These are phyloP conservation scores for Sturnus vulgaris DNA, from an alignment of 2,113 vertebrate genomes.

Conservation along the genomic window DNA sequence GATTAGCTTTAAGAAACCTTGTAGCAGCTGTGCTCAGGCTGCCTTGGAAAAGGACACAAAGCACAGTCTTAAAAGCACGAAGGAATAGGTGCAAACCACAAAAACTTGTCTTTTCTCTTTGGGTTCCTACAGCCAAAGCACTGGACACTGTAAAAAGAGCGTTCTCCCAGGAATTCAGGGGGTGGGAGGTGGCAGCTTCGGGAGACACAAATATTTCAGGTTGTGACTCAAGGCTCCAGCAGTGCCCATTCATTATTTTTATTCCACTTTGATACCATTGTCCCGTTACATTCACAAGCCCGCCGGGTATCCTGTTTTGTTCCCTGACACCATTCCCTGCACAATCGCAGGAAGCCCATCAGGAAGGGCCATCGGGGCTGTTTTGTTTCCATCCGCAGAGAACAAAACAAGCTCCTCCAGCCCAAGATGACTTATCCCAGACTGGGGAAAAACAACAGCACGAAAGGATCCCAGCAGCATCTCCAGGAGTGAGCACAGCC, in stretches of 20 bases:
- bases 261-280: constrained; percentile 57
- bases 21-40: not conserved
- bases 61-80: rapidly evolving
- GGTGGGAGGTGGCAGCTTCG: not conserved
- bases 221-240: not conserved
- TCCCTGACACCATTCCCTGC: constrained; percentile 57
- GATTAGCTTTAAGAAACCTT: too few relatives aligned
- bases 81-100: not conserved
- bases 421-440: constrained; percentile 54
- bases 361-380: constrained; percentile 42
- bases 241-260: constrained; percentile 59
- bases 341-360: constrained; percentile 62
- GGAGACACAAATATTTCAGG: not conserved
- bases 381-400: constrained; percentile 57
- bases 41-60: not conserved
- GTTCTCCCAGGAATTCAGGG: not conserved
- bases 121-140: not conserved
- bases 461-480: not conserved
- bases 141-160: not conserved
- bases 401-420: constrained; percentile 64
- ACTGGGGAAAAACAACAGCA: constrained; percentile 53
- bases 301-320: constrained; percentile 59
- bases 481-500: not conserved
- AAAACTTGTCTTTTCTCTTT: not conserved
- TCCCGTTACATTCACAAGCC: constrained; percentile 58